A percentile compares a stretch with the other conserved stretches of the same genome.
These are phyloP conservation scores for Ophiothrix spiculata DNA, from an alignment of 35 echinoderm and acorn worm species.

Conservation along the genomic window DNA sequence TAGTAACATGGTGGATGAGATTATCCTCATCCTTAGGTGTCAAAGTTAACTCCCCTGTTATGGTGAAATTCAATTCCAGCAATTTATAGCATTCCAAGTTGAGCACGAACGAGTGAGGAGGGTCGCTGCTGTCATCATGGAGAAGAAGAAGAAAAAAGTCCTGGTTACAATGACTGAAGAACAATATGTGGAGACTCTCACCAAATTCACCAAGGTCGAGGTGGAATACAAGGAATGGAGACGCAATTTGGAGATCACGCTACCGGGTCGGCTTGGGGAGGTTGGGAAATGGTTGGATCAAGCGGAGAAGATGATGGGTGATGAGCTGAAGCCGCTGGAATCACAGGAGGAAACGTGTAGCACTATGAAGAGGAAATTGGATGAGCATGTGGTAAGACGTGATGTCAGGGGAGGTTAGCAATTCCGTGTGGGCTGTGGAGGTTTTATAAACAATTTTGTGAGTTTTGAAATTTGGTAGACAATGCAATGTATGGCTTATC, in stretches of 20 bases:
- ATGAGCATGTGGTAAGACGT: conserved; percentile 62
- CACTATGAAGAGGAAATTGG: conserved; percentile 59
- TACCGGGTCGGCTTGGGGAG: conserved; percentile 56
- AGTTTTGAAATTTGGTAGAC: no score
- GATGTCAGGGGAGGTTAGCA: background rate
- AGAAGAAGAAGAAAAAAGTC: conserved; percentile 72
- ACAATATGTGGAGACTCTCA: conserved; percentile 65
- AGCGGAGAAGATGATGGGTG: conserved; percentile 69
- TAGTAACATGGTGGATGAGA: no score
- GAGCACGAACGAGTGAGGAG: conserved; percentile 58
- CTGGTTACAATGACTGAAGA: conserved; percentile 69
- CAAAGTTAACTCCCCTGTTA: background rate
- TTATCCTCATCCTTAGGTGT: background rate
- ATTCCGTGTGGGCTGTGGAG: background rate
- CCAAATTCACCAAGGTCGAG: conserved; percentile 67
- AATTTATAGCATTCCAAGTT: conserved; percentile 69
- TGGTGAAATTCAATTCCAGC: conserved; percentile 24
- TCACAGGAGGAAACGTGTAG: conserved; percentile 82
- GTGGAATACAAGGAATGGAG: conserved; percentile 69
- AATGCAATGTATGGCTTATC: no score
- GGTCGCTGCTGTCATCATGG: conserved; percentile 58
- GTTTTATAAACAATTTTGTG: no score
- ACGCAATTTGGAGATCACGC: conserved; percentile 50
- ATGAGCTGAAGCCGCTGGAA: conserved; percentile 54
- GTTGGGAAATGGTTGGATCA: conserved; percentile 74